phyloP scores from a whole-genome alignment of 2,797 vertebrate species.

The Arvicola amphibius region DNA sequence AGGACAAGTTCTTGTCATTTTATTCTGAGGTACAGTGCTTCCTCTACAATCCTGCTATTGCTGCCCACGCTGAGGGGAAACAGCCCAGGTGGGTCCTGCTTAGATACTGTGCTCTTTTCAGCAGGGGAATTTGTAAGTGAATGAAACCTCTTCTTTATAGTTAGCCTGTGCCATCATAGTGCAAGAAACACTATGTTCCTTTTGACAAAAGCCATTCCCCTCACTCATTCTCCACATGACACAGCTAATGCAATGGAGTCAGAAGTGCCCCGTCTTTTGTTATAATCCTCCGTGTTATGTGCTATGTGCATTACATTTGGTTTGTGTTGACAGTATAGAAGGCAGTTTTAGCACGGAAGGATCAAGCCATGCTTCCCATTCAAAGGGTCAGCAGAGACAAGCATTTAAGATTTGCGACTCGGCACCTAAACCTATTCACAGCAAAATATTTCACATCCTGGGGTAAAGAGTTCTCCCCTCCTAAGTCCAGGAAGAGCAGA shows the following conservation, averaged over 20 bases:
- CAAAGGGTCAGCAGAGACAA: neutral
- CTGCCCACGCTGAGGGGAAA: neutral
- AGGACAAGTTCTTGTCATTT: neutral
- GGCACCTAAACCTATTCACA: neutral
- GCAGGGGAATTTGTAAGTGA: neutral
- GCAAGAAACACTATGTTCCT: no score
- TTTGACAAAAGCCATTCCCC: neutral
- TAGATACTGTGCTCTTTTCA: neutral
- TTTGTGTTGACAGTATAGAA: slow-evolving; percentile 7
- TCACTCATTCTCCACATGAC: neutral
- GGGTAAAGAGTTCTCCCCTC: neutral
- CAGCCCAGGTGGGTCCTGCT: neutral
- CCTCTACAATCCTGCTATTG: neutral
- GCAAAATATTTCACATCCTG: neutral
- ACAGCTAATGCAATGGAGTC: neutral
- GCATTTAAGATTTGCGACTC: slow-evolving; percentile 23
- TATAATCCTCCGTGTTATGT: neutral
- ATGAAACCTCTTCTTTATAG: neutral
- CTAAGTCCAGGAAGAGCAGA: neutral
- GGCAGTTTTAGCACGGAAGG: neutral
- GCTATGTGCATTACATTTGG: neutral
- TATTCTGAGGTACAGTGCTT: neutral
- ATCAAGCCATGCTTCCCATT: neutral
- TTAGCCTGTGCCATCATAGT: neutral
- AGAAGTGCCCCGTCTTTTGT: neutral